Conservation (phyloP, 2,797 vertebrate species). For the Calcarius lapponicus region DNA sequence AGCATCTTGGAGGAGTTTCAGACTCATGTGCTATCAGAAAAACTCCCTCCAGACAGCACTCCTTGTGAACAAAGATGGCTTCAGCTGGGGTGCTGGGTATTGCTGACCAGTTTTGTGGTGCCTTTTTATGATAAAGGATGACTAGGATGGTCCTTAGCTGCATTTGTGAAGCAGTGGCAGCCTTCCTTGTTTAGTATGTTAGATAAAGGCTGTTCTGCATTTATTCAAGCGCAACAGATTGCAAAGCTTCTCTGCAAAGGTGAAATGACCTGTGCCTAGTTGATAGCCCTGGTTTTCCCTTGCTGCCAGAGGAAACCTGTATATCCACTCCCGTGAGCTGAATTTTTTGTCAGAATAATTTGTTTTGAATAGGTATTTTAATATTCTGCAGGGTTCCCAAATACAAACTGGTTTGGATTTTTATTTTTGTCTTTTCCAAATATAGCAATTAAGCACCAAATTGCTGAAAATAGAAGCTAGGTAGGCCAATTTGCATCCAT, state of each 20-base stretch:
- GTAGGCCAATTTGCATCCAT: background rate
- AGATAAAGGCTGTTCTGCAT: background rate
- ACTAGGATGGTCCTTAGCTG: background rate
- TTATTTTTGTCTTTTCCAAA: background rate
- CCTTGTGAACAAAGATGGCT: background rate
- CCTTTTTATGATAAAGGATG: background rate
- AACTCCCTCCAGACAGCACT: background rate
- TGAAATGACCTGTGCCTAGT: background rate
- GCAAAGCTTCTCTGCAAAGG: background rate
- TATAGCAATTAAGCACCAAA: background rate
- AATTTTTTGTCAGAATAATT: background rate
- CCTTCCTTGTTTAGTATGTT: background rate
- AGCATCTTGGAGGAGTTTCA: background rate
- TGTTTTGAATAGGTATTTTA: background rate
- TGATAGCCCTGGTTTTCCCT: background rate
- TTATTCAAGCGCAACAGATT: background rate
- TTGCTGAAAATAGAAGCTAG: background rate
- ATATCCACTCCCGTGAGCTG: background rate
- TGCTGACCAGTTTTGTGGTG: background rate
- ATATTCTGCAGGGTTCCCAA: background rate
- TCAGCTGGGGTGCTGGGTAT: background rate
- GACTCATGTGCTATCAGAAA: background rate
- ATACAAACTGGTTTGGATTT: background rate
- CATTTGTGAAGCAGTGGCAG: background rate
- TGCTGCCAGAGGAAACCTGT: background rate